Evolutionary conservation across 1,140 invertebrate genomes (phyloP), one percentile per base, ranked within the genome.

Genomic region (Patella vulgata): DNA sequence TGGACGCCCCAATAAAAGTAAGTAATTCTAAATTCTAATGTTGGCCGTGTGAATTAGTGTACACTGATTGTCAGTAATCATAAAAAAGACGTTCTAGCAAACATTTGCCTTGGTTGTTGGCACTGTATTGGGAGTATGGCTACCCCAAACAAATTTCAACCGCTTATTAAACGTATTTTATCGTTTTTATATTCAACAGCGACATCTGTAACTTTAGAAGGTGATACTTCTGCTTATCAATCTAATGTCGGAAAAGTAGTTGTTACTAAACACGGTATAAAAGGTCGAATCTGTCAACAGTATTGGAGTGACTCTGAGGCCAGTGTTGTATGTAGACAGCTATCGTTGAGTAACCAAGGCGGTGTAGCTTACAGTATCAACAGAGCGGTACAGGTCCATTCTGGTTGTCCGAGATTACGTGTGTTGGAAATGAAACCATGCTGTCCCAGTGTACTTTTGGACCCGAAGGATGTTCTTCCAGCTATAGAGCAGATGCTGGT

Each of bases 271-370:
- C 68, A 70, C n/a, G 74, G 73, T 11, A 48, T 71, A 0, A 56
- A 62, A 9, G 79, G 79, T 21, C 64, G 76, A 12, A 75, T 81
- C 14, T 81, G 79, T 64, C 63, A 66, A 14, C 27, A 42, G 3
- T 59, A 65, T n/a, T 81, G 79, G 79, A 73, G 71, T 50, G 78
- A 81, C 50, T 51, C 39, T 21, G 79, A 81, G 46, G 79, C 79
- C 6, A 47, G 52, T 12, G 75, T 81, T 0, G 66, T 74, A 23
- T 81, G 79, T 63, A 63, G 61, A 43, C 89, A 92, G 76, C 75
- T 92, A 23, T 91, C 91, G 11, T 55, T 40, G 9, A 44, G 56
- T 9, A 53, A 48, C 5, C 77, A 40, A 12, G 53, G 62, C 42
- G 79, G 79, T 25, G 60, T 77, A 25, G 77, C 77, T 1, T 78